Evolutionary conservation across 2,113 vertebrate species (phyloP), one percentile per base, ranked within the genome.

Genomic region (Eudyptes chrysolophus): DNA sequence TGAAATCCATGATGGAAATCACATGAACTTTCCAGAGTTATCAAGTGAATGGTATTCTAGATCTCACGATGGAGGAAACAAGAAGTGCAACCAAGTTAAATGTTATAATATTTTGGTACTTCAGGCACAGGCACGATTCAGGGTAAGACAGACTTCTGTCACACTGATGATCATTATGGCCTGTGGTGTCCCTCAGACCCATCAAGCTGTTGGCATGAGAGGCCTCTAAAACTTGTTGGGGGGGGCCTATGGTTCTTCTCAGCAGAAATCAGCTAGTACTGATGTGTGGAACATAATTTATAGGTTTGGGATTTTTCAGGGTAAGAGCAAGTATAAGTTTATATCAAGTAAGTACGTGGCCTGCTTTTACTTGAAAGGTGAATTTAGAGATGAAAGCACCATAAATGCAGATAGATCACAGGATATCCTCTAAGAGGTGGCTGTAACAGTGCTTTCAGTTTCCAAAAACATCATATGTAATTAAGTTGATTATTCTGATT

Each of bases 391-490:
- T 70, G 75, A 82, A 93, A 89, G 58, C 54, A 75, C 38, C 26
- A n/a, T 82, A 49, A 71, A 77, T 92, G 60, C 58, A 77, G 66
- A 83, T 42, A 54, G 87, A 84, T 76, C 38, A n/a, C 36, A 42
- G 42, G 42, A 42, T 42, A 18, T 77, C 69, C 66, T 69, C 54
- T 61, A 32, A 58, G 76, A 79, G 52, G 78, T 36, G 52, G 40
- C 66, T 64, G 4, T 64, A 87, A 44, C 21, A 61, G 46, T 32
- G 66, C 48, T 68, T 77, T 78, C 93, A 68, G 68, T 26, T 32
- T 96, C 90, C 87, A 88, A 84, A 98, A 88, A 89, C 72, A 94
- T 51, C 75, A 4, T 30, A 26, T 30, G 49, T 55, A 77, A 97
- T 77, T 60, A 83, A 70, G 90, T 94, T 95, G 30, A 58, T 89